A percentile compares a stretch with the other conserved stretches of the same genome.
Evolutionary conservation across 2,888 invertebrate species (phyloP).

Genomic region (Ommatoiulus sabulosus): DNA sequence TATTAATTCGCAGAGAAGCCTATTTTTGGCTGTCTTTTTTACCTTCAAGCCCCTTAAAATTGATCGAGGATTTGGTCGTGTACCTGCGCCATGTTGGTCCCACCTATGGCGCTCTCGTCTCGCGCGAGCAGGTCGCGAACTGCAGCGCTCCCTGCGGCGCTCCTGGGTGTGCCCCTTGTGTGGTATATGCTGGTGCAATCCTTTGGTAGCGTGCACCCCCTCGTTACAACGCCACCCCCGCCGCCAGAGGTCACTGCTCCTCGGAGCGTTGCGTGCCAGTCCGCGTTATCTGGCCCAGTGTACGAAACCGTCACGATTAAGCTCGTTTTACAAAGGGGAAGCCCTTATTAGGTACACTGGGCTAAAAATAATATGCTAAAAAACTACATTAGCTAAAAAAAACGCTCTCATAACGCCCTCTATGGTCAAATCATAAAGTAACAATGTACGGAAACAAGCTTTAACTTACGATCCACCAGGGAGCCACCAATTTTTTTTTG

Average conservation of each 20-base stretch:
- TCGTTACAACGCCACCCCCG: slow-evolving; percentile 26
- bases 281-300: not conserved
- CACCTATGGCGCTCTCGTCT: slow-evolving; percentile 28
- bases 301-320: not conserved
- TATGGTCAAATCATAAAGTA: not conserved
- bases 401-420: not conserved
- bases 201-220: slow-evolving; percentile 30
- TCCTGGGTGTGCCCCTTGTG: slow-evolving; percentile 36
- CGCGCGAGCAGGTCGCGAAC: slow-evolving; percentile 7
- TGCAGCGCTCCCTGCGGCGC: slow-evolving; percentile 4
- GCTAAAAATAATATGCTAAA: not conserved
- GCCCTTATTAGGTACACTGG: not conserved
- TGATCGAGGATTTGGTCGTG: slow-evolving; percentile 21
- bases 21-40: not conserved
- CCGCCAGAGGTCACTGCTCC: slow-evolving; percentile 39
- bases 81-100: slow-evolving; percentile 5
- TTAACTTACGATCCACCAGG: too few relatives aligned
- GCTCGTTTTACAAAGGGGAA: not conserved
- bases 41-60: not conserved
- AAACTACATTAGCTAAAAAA: not conserved
- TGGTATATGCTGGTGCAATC: slow-evolving; percentile 30
- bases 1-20: not conserved
- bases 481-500: too few relatives aligned
- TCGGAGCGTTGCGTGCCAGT: not conserved
- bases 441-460: too few relatives aligned